These are phyloP conservation scores for Phlogophora meticulosa DNA, from an alignment of 2,888 invertebrate genomes.

Conservation along the genomic window DNA sequence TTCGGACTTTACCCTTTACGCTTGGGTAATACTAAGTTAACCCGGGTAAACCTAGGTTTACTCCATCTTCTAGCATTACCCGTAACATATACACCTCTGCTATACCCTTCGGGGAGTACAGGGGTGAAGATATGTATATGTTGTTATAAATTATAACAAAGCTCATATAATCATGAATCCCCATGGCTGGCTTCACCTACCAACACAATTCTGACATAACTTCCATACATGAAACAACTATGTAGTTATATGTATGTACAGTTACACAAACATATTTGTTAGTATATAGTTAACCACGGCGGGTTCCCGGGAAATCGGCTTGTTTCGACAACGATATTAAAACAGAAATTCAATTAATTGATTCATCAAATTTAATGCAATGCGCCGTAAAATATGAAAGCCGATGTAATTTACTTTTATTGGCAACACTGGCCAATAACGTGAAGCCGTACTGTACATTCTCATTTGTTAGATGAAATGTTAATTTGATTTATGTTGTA, in stretches of 20 bases:
- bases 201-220: constrained; percentile 11
- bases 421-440: constrained; percentile 16
- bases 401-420: constrained; percentile 58
- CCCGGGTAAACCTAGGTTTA: too few species aligned
- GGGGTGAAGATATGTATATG: too few species aligned
- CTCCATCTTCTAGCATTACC: too few species aligned
- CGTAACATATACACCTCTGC: too few species aligned
- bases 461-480: constrained; percentile 5
- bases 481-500: not conserved
- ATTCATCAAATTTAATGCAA: constrained; percentile 63
- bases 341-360: constrained; percentile 58
- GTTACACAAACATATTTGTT: not conserved
- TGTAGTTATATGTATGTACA: not conserved
- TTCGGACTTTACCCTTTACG: too few species aligned
- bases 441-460: not conserved
- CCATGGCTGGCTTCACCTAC: not conserved
- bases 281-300: constrained; percentile 8
- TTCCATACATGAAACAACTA: not conserved
- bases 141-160: constrained; percentile 16
- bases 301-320: constrained; percentile 19
- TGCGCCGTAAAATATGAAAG: constrained; percentile 65
- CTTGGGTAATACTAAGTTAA: too few species aligned
- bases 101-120: too few species aligned
- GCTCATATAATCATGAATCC: not conserved
- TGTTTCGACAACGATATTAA: constrained; percentile 41